These are phyloP conservation scores for Catocala nupta DNA, from an alignment of 2,888 invertebrate genomes.

Conservation along the genomic window DNA sequence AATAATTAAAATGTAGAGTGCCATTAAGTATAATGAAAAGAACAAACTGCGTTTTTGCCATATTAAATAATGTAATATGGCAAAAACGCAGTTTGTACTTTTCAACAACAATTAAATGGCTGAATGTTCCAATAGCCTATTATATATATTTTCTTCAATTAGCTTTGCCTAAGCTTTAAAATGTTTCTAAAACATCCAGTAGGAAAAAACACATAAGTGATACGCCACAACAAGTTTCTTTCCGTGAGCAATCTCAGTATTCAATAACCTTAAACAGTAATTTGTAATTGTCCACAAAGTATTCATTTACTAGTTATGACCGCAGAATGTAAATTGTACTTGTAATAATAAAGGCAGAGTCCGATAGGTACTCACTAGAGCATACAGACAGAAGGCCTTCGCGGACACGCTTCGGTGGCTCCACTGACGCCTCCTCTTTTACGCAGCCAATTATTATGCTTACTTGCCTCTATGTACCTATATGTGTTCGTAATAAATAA, in stretches of 20 bases:
- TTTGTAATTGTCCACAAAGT: constrained; percentile 1
- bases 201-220: no score
- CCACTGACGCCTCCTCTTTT: constrained; percentile 67
- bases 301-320: constrained; percentile 12
- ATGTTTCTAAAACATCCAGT: no score
- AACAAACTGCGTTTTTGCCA: no score
- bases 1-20: no score
- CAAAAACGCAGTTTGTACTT: no score
- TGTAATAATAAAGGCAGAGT: constrained; percentile 30
- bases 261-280: constrained; percentile 3
- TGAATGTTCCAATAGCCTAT: no score
- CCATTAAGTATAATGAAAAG: no score
- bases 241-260: not conserved
- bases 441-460: constrained; percentile 47
- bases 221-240: no score
- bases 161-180: no score
- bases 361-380: constrained; percentile 71
- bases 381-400: constrained; percentile 64
- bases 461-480: constrained; percentile 16
- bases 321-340: constrained; percentile 28
- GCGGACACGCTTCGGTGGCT: constrained; percentile 59
- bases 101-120: no score
- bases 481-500: constrained; percentile 6
- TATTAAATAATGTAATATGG: no score
- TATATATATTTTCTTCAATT: no score